Base-by-base conservation (phyloP, 2,113 vertebrate species). In the Ameiurus melas region DNA sequence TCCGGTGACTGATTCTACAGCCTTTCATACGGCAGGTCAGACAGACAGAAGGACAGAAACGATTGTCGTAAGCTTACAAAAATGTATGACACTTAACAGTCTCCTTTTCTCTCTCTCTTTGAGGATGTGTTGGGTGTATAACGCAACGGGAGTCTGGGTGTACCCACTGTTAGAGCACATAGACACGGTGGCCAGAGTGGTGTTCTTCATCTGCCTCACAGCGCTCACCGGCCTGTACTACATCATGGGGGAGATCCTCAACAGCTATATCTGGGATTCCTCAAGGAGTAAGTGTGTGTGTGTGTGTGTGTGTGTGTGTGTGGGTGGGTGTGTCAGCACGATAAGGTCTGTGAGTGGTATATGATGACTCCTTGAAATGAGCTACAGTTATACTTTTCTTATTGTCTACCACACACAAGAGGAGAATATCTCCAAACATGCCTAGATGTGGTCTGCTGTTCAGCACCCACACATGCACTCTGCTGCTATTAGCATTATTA, bases 101-200 rank as follows among this genome's bases (percentile, higher is more conserved):
- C 55, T 70, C 66, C 25, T 17, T 78, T 43, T 79, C 77, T 84
- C 57, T 83, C 83, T 87, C 92, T 83, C 90, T 43, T 12, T 88
- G 90, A 99, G 98, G 98, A 96, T 99, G 89, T 99, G 97, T 89
- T 99, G 98, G 98, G 96, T 99, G 91, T 97, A 99, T 92, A 97
- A 98, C 0, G 95, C 99, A 91, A 99, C 98, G 0, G 98, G 98
- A 25, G 96, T 99, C 88, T 99, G 98, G 98, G 98, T 98, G 51
- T 99, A 99, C 92, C 98, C 98, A 0, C 95, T 99, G 90, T 95
- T 99, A 93, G 97, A 99, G 89, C 96, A 96, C 91, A 96, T 98
- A 84, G 92, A 96, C 73, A 94, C 96, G 0, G 91, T 96, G 87
- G 95, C 96, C 91, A 97, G 96, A 90, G 93, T 96, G 88, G 7